phyloP scores from a whole-genome alignment of 2,888 invertebrate species.

The Cosmorhoe ocellata region DNA sequence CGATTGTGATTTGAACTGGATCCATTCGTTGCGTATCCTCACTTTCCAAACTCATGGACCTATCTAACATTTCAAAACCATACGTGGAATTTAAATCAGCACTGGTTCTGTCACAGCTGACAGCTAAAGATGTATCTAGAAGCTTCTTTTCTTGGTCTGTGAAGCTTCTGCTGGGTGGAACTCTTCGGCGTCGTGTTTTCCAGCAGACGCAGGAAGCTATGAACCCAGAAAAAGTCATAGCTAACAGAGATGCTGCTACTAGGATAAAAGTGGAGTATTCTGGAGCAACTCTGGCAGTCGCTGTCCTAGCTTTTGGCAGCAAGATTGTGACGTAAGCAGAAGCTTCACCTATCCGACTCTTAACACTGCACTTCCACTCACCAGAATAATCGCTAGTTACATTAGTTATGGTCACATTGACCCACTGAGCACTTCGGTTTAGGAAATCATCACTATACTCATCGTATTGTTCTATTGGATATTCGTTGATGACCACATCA shows the following conservation, averaged over 20 bases:
- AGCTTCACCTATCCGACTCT: slow-evolving; percentile 84
- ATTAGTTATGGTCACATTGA: slow-evolving; percentile 91
- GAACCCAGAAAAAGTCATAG: slow-evolving; percentile 85
- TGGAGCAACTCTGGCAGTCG: slow-evolving; percentile 88
- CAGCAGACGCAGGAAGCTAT: slow-evolving; percentile 73
- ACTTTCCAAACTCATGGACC: slow-evolving; percentile 76
- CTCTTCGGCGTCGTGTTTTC: slow-evolving; percentile 89
- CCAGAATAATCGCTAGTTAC: slow-evolving; percentile 92
- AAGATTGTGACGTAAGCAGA: slow-evolving; percentile 83
- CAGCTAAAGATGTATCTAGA: slow-evolving; percentile 87
- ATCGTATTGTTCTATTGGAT: slow-evolving; percentile 56
- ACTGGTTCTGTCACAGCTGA: slow-evolving; percentile 85
- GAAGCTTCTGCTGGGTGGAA: slow-evolving; percentile 86
- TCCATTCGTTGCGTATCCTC: slow-evolving; percentile 77
- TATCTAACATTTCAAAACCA: slow-evolving; percentile 78
- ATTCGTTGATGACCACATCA: slow-evolving; percentile 60
- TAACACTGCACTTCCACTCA: slow-evolving; percentile 91
- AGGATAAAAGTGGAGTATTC: slow-evolving; percentile 88
- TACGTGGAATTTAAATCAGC: slow-evolving; percentile 83
- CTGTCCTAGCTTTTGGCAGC: slow-evolving; percentile 84
- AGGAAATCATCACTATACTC: slow-evolving; percentile 67
- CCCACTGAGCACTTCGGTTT: slow-evolving; percentile 85
- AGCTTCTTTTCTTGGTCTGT: slow-evolving; percentile 95
- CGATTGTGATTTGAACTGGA: slow-evolving; percentile 84
- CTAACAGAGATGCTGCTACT: slow-evolving; percentile 86